phyloP scores from a whole-genome alignment of 2,113 vertebrate genomes.

The Hemiscyllium ocellatum region DNA sequence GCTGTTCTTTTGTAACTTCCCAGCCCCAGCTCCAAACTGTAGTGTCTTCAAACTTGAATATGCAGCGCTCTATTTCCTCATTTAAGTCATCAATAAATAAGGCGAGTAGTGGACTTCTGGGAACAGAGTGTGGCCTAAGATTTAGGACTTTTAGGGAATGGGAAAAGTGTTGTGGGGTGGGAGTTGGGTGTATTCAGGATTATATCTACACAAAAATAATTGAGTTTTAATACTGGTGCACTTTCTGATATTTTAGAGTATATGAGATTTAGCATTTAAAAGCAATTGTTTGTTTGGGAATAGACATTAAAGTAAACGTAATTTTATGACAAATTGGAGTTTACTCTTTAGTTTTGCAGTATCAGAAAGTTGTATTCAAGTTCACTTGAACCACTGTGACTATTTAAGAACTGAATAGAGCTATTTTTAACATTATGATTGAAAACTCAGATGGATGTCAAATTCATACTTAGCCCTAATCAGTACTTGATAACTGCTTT shows the following conservation, averaged over 20 bases:
- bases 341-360: background rate
- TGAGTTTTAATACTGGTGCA: background rate
- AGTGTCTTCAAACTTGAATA: background rate
- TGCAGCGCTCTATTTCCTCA: background rate
- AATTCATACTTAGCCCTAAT: background rate
- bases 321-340: background rate
- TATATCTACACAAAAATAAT: background rate
- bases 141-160: too few species aligned
- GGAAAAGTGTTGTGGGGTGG: background rate
- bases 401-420: background rate
- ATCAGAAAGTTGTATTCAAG: background rate
- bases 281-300: background rate
- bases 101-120: background rate
- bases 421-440: background rate
- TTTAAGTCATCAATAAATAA: background rate
- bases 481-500: background rate
- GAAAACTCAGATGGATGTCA: background rate
- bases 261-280: background rate
- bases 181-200: background rate
- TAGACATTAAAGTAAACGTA: background rate
- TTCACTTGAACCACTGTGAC: background rate
- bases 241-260: background rate
- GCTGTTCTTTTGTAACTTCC: background rate
- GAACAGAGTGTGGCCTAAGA: background rate
- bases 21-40: background rate